Conservation (phyloP, 2,888 invertebrate genomes). For the Latrodectus hesperus region DNA sequence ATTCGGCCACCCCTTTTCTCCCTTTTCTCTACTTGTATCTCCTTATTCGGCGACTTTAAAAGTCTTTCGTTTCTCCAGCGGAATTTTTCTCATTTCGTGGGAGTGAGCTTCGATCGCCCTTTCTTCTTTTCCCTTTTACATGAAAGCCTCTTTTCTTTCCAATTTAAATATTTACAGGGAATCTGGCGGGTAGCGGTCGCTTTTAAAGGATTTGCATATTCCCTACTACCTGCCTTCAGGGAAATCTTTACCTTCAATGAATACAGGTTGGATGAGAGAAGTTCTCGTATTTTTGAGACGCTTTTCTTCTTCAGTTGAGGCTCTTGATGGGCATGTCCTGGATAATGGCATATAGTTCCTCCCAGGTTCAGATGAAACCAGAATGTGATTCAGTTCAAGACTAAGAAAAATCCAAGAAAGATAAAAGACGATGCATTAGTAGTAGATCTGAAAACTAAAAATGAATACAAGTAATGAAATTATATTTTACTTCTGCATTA, state of each 20-base stretch:
- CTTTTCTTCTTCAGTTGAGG: neutral
- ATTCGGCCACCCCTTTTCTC: slow-evolving; percentile 40
- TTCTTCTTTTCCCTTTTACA: slow-evolving; percentile 6
- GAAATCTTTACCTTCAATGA: slow-evolving; percentile 49
- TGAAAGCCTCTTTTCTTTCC: slow-evolving; percentile 29
- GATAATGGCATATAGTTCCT: neutral
- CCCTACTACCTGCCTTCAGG: slow-evolving; percentile 44
- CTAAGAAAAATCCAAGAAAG: too few relatives aligned
- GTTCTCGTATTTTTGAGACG: neutral
- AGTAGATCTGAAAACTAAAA: too few relatives aligned
- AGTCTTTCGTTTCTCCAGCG: slow-evolving; percentile 24
- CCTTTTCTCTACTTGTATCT: slow-evolving; percentile 37
- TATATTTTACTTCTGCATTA: too few relatives aligned
- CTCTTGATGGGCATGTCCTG: neutral
- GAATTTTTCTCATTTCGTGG: slow-evolving; percentile 56
- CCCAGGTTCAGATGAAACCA: too few relatives aligned
- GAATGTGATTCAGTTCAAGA: too few relatives aligned
- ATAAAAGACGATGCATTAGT: too few relatives aligned
- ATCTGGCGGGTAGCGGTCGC: slow-evolving; percentile 40
- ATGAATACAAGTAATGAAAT: too few relatives aligned
- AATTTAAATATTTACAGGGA: slow-evolving; percentile 66
- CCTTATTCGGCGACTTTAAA: slow-evolving; percentile 49
- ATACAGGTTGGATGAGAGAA: slow-evolving; percentile 22
- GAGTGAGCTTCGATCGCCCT: slow-evolving; percentile 23
- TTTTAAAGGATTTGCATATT: slow-evolving; percentile 65